phyloP scores from a whole-genome alignment of 2,888 invertebrate genomes.

The Caenorhabditis panamensis region DNA sequence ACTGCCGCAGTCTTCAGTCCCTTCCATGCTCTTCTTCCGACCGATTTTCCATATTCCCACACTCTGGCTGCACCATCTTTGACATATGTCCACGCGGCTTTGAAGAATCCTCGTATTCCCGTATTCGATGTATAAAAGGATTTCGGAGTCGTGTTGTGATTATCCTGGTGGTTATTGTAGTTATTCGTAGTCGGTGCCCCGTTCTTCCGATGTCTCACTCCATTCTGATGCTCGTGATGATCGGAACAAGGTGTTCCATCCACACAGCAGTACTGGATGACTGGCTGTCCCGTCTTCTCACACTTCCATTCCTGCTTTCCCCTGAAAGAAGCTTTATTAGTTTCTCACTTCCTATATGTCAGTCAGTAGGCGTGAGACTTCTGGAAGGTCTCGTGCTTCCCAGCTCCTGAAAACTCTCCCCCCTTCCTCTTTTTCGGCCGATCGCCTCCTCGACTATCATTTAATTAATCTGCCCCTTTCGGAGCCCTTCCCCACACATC shows the following conservation, averaged over 20 bases:
- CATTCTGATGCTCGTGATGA: constrained; percentile 45
- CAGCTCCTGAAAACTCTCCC: constrained; percentile 4
- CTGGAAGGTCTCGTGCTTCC: neutral
- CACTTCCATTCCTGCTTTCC: constrained; percentile 72
- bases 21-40: constrained; percentile 33
- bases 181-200: constrained; percentile 10
- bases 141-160: constrained; percentile 50
- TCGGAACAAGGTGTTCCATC: constrained; percentile 44
- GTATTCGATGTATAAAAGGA: constrained; percentile 52
- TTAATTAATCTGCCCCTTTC: constrained; percentile 44
- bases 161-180: constrained; percentile 48
- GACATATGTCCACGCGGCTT: constrained; percentile 30
- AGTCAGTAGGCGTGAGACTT: neutral
- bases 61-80: constrained; percentile 23
- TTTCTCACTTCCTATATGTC: neutral
- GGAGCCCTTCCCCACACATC: constrained; percentile 12
- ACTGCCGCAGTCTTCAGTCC: constrained; percentile 16
- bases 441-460: constrained; percentile 35
- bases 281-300: constrained; percentile 49
- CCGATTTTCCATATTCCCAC: constrained; percentile 34
- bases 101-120: constrained; percentile 50
- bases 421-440: constrained; percentile 4
- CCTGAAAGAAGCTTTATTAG: constrained; percentile 49
- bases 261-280: constrained; percentile 64
- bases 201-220: constrained; percentile 41